Base-by-base conservation (phyloP, 2,797 vertebrate genomes). In the Centroberyx gerrardi region DNA sequence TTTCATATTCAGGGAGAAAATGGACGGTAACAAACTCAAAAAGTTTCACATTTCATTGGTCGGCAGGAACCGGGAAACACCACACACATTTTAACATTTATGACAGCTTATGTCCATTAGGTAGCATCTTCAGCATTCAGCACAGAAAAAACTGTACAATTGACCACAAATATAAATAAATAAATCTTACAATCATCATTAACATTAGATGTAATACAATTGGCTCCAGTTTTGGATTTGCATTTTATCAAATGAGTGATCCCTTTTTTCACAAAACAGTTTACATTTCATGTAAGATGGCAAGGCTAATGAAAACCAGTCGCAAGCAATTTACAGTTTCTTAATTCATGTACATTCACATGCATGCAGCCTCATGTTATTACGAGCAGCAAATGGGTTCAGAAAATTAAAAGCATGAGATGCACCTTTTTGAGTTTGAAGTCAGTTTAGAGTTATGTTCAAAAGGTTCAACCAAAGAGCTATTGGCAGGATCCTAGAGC, bases 31-130 rank as follows among this genome's bases (percentile, higher is more conserved):
- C 9, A 22, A 65, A 9, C 18, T 42, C 22, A 22, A 18, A 72
- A 77, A 68, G 28, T 38, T 85, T 87, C 74, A 88, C 84, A 90
- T 88, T 87, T 79, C 27, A 64, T 13, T 69, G 42, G 58, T 68
- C 63, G 56, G 55, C 28, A 4, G 33, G 27, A 28, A 17, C 42
- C 38, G 3, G 72, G 58, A 55, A 78, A 63, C 55, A 58, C 1
- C 1, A 12, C 8, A 1, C 63, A 73, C 63, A 70, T 65, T 66
- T 54, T 40, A 56, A n/a, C 14, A 72, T 71, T 12, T 69, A 56
- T 42, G 76, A 55, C 62, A 66, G 38, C 18, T 53, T 52, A 53
- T 44, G 14, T 28, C 31, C 33, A 67, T 48, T 42, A 68, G 18
- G 40, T 66, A 48, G 70, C 55, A 72, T 81, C 3, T 60, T 73